Base-by-base conservation (phyloP, 1,140 invertebrate species). In the Diorhabda carinulata region DNA sequence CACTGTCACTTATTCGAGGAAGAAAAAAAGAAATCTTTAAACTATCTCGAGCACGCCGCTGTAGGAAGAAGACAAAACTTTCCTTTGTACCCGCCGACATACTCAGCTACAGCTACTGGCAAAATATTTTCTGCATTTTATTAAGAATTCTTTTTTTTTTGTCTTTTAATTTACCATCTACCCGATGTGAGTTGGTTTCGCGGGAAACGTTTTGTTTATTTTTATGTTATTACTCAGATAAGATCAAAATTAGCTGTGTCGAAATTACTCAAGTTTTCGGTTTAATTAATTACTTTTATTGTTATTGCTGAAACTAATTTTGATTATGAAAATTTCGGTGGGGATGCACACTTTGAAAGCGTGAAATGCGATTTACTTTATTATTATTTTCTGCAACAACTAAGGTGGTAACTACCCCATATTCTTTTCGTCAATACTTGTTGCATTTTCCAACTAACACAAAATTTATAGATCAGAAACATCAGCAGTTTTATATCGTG, bases 61-160 rank as follows among this genome's bases (percentile, higher is more conserved):
- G 59, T 40, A 41, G 10, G n/a, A 64, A 64, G 43, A 64, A 64
- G 44, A 43, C n/a, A 56, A 25, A 45, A 45, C 5, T 58, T 67
- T 52, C 62, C 63, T 69, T 69, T 69, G 40, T 61, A 59, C 10
- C n/a, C 43, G 68, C 68, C 68, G 68, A 64, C 68, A 65, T 58
- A 69, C 64, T 65, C 63, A 47, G 45, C 57, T 58, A 47, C 60
- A 58, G 58, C 68, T 69, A 69, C 68, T 65, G 68, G 68, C 68
- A 42, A 65, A 69, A 69, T 69, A 69, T 69, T 62, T 69, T 60
- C 68, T 59, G 62, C 68, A 69, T 69, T 69, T 69, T 69, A 69
- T 69, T 65, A 69, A 64, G 61, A 60, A 57, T 62, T 58, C 57
- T 47, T 65, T 69, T 64, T 69, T 69, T 64, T n/a, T 64, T 43